A percentile compares a stretch with the other conserved stretches of the same genome.
Evolutionary conservation across 2,888 invertebrate species (phyloP).

Genomic region (Eledona agricola): DNA sequence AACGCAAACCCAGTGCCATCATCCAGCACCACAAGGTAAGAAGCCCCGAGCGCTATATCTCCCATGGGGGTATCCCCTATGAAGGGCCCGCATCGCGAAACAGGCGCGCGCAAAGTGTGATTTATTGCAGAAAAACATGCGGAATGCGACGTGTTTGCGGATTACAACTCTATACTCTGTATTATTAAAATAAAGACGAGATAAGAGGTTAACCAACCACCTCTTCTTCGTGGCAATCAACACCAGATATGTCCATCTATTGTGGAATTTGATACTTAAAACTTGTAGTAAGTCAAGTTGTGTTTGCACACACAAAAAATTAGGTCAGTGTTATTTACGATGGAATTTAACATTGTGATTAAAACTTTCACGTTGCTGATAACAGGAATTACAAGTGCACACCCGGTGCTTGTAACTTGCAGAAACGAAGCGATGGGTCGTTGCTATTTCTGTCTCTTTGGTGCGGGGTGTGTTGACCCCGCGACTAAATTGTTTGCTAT

Average conservation of each 20-base stretch:
- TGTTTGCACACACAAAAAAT: no score
- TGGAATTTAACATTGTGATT: no score
- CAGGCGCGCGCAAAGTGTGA: constrained; percentile 2
- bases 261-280: constrained; percentile 16
- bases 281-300: no score
- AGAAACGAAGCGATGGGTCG: not conserved
- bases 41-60: not conserved
- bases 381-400: no score
- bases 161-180: constrained; percentile 16
- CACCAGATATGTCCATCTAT: no score
- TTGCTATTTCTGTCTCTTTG: constrained; percentile 1
- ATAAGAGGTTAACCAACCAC: constrained; percentile 40
- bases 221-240: no score
- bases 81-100: constrained; percentile 28
- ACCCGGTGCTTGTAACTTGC: no score
- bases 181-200: constrained; percentile 19
- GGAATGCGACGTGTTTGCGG: constrained; percentile 24
- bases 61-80: constrained; percentile 22
- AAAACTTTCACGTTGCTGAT: no score
- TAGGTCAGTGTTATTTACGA: no score
- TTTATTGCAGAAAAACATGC: constrained; percentile 14
- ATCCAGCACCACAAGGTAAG: constrained; percentile 71
- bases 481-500: constrained; percentile 6
- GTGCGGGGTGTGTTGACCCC: constrained; percentile 12
- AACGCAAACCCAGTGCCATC: constrained; percentile 77